Base-by-base conservation (phyloP, 2,113 vertebrate genomes). In the Pseudorhombus dupliciocellatus region DNA sequence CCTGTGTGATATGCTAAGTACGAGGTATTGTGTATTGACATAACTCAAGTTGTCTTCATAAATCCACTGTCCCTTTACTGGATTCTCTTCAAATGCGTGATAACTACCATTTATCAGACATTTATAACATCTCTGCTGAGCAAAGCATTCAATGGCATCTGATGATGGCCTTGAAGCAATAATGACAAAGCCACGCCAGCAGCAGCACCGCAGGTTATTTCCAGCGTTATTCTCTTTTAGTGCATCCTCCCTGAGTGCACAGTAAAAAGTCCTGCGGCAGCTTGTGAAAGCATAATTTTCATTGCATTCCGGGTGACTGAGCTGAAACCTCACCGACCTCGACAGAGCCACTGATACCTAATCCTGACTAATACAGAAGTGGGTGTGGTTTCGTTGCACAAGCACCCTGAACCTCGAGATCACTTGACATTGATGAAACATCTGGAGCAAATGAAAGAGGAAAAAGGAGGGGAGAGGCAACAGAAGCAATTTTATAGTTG, bases 351-450 rank as follows among this genome's bases (percentile, higher is more conserved):
- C 21, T 44, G 31, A 40, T 40, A 16, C 31, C n/a, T 20, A 11
- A 44, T 7, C 40, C 59, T 26, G 28, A 62, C 6, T 18, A 28
- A 46, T 46, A 20, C 24, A 6, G 9, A 46, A 11, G 42, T 46
- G 59, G 59, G 22, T 5, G 40, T 44, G 59, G 40, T 44, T 61
- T 34, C n/a, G 7, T 42, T 31, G 24, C 15, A 37, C 30, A 58
- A 40, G n/a, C n/a, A 4, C 37, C 55, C 55, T 37, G 25, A 58
- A n/a, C 20, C 55, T 18, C 48, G 65, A 83, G 80, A 87, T 73
- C 54, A 57, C 60, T 54, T 69, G 73, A 77, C 66, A 55, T 83
- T 79, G 77, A 83, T 83, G 70, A 83, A 89, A 90, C 82, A 90
- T 85, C 75, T 83, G 81, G 76, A 72, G 61, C 52, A 56, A 76